Evolutionary conservation across 2,888 invertebrate species (phyloP), one percentile per base, ranked within the genome.

Genomic region (Meloe dianella): DNA sequence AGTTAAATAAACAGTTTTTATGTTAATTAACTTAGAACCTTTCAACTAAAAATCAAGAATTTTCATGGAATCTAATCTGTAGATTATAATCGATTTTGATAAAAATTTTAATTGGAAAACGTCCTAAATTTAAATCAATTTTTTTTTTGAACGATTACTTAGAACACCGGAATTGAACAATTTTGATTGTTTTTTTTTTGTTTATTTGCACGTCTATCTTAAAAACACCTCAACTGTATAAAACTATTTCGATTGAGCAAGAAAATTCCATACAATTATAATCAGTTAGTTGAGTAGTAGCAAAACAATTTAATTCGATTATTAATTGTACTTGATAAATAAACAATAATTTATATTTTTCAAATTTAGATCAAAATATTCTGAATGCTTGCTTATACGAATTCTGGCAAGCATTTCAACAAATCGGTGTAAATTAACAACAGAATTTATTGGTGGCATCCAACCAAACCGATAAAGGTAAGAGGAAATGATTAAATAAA

Each of bases 71-170:
- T 27, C n/a, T 57, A 57, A 57, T 57, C 27, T 57, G 3, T 57
- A 24, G 57, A 57, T 57, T 30, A 20, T 30, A 57, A 57, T 57
- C 57, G 57, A 30, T 30, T n/a, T 30, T 12, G 57, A 57, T 57
- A 57, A 57, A 57, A 57, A 32, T 32, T 57, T 58, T 32, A 27
- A 35, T n/a, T 20, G 10, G 10, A 20, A 47, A 47, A 10, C 10
- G 8, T 20, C n/a, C 38, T 35, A 30, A 30, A 30, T 35, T 35
- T 35, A 35, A 14, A 14, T 17, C 17, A 17, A 47, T 20, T 47
- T 20, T 51, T 14, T 24, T 24, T 12, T 22, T 2, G 12, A 22
- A 51, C 24, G 20, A 51, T 51, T 51, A 22, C 5, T 24, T 24
- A 20, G 20, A 51, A 22, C 51, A 51, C 24, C 12, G 51, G 51